Base-by-base conservation (phyloP, 2,797 vertebrate genomes). In the Pangasius djambal region DNA sequence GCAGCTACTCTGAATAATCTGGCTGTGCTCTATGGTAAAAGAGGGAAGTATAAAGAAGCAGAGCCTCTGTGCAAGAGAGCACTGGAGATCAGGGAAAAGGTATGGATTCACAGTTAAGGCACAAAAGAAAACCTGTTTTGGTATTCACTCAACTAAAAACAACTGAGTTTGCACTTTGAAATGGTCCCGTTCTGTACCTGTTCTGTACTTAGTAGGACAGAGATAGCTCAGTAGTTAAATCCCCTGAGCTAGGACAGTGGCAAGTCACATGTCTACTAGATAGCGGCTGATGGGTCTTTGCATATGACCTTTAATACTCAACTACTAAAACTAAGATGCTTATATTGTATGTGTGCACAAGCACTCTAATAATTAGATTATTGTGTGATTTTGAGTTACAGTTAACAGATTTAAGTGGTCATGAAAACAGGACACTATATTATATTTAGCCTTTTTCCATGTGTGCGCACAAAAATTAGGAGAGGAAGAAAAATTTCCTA, bases 1-100 rank as follows among this genome's bases (percentile, higher is more conserved):
- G 97, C 97, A 1, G 97, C 97, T 0, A 98, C 97, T 0, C 95
- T 98, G 31, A 98, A 98, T 93, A 98, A 98, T 91, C 93, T 98
- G 92, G 97, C 97, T 0, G 97, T 98, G 79, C 95, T 98, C 72
- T 98, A 97, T 0, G 97, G 97, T 61, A 98, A 97, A 92, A 95
- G 97, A 6, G 97, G 97, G 16, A 97, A 97, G 55, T 98, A 97
- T 92, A 96, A 95, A 63, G 97, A 98, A 90, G 97, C 97, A 0
- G 97, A 98, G 91, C 97, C 97, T 0, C 94, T 98, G 61, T 98
- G 97, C 94, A 97, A 97, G 93, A 94, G 97, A 61, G 97, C 97
- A 48, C 92, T 98, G 93, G 96, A 97, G 94, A 98, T 98, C 94
- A 95, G 97, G 3, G 97, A 98, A 93, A 98, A 97, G 93, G 97